Percentiles rank a stretch among this genome's conserved stretches.
Evolutionary conservation across 2,888 invertebrate genomes (phyloP).

Genomic region (Pristionchus mayeri): DNA sequence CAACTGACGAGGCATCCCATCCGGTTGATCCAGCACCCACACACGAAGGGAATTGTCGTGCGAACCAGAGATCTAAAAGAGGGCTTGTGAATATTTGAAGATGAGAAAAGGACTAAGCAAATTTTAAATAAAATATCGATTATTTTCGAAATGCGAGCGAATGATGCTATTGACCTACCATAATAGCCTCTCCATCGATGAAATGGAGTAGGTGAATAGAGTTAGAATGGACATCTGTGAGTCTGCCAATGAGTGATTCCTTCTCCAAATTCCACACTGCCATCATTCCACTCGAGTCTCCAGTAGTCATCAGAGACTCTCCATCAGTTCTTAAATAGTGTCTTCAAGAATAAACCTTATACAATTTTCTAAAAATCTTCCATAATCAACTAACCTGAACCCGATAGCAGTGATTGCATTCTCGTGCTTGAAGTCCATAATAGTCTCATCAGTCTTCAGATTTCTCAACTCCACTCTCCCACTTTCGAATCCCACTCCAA

Average conservation of each 20-base stretch:
- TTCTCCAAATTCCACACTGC: slow-evolving; percentile 90
- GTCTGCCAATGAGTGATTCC: slow-evolving; percentile 84
- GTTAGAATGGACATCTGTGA: slow-evolving; percentile 85
- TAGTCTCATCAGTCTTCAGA: slow-evolving; percentile 86
- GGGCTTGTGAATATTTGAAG: not conserved
- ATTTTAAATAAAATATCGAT: no score
- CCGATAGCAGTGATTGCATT: slow-evolving; percentile 80
- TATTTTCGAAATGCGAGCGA: not conserved
- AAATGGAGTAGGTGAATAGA: slow-evolving; percentile 87
- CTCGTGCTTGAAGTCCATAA: slow-evolving; percentile 86
- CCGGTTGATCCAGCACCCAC: slow-evolving; percentile 88
- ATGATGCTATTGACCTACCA: slow-evolving; percentile 81
- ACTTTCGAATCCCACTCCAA: slow-evolving; percentile 88
- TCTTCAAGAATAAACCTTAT: not conserved
- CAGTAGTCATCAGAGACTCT: slow-evolving; percentile 66
- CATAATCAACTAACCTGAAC: slow-evolving; percentile 64
- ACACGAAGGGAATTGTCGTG: slow-evolving; percentile 76
- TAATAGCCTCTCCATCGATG: slow-evolving; percentile 89
- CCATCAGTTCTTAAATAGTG: slow-evolving; percentile 71
- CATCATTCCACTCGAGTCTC: slow-evolving; percentile 83
- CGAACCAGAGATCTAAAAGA: slow-evolving; percentile 65
- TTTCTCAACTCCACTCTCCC: slow-evolving; percentile 91
- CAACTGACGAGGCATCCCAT: slow-evolving; percentile 81
- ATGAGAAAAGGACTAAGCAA: no score
- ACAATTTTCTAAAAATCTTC: not conserved